phyloP scores from a whole-genome alignment of 2,888 invertebrate species.

The Calameuta pallipes region DNA sequence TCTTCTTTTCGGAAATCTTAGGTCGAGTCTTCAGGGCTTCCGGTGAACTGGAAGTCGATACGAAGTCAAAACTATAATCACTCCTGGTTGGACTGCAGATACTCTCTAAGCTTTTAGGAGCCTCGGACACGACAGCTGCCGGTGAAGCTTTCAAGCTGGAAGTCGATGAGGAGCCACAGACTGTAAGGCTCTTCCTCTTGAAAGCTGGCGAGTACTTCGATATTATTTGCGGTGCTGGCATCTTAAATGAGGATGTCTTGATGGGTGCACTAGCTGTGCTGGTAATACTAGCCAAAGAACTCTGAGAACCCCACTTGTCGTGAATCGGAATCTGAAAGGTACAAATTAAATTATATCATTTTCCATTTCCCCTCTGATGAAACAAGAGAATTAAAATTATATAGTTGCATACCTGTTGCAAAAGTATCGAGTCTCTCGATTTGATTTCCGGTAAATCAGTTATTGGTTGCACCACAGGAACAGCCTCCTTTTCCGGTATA shows the following conservation, averaged over 20 bases:
- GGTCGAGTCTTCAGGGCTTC: constrained; percentile 43
- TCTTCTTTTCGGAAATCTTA: constrained; percentile 41
- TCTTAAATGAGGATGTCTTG: constrained; percentile 57
- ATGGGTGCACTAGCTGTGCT: constrained; percentile 52
- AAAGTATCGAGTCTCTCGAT: constrained; percentile 72
- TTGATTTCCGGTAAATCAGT: constrained; percentile 87
- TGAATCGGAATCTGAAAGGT: constrained; percentile 51
- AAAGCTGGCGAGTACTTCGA: constrained; percentile 88
- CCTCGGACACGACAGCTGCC: constrained; percentile 49
- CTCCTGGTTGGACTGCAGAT: constrained; percentile 71
- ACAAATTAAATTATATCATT: neutral
- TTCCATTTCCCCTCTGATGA: neutral
- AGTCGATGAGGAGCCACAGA: constrained; percentile 66
- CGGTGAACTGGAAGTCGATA: constrained; percentile 57
- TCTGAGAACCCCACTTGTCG: constrained; percentile 62
- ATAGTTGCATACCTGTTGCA: constrained; percentile 47
- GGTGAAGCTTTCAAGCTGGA: constrained; percentile 29
- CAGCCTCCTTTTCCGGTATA: constrained; percentile 80
- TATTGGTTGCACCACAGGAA: constrained; percentile 70
- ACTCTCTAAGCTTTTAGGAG: constrained; percentile 71
- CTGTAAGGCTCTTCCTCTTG: constrained; percentile 79
- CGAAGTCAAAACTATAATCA: constrained; percentile 71
- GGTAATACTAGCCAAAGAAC: constrained; percentile 55
- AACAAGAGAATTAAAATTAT: neutral
- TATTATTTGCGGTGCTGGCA: constrained; percentile 68